Conservation (phyloP, 2,888 invertebrate species). For the Cepaea hortensis region DNA sequence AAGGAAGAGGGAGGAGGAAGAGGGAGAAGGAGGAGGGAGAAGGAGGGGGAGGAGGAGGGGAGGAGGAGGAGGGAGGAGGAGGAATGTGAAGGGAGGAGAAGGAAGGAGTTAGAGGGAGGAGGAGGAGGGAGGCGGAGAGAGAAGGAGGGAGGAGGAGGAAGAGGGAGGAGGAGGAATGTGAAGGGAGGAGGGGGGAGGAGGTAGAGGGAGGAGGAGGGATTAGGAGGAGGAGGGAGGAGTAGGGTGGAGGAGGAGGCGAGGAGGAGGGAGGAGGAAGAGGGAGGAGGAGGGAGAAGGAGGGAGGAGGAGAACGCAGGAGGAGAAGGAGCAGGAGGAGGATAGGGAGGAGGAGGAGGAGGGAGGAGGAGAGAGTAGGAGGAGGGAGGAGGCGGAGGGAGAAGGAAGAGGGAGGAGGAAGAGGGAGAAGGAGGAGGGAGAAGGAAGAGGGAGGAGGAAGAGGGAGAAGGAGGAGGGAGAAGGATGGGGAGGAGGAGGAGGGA, state of each 20-base stretch:
- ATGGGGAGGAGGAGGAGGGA: neutral
- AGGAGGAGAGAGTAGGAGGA: too few species aligned
- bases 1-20: too few species aligned
- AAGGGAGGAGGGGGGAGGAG: too few species aligned
- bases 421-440: neutral
- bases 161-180: too few species aligned
- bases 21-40: neutral
- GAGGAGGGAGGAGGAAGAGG: constrained; percentile 5
- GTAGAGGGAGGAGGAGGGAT: too few species aligned
- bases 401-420: neutral
- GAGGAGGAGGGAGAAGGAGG: constrained; percentile 18
- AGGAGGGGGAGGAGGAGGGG: neutral
- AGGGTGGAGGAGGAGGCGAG: too few species aligned
- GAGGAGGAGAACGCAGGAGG: constrained; percentile 1
- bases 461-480: neutral
- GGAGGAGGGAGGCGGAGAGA: too few species aligned
- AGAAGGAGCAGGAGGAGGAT: constrained; percentile 11
- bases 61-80: constrained; percentile 10
- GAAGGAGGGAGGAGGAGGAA: neutral
- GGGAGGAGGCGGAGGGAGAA: too few species aligned
- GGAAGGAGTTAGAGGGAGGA: neutral
- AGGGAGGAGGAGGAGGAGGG: neutral
- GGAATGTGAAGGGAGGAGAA: too few species aligned
- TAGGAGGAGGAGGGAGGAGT: too few species aligned
- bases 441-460: neutral